Evolutionary conservation across 2,113 vertebrate species (phyloP), one percentile per base, ranked within the genome.

Genomic region (Cathartes aura): DNA sequence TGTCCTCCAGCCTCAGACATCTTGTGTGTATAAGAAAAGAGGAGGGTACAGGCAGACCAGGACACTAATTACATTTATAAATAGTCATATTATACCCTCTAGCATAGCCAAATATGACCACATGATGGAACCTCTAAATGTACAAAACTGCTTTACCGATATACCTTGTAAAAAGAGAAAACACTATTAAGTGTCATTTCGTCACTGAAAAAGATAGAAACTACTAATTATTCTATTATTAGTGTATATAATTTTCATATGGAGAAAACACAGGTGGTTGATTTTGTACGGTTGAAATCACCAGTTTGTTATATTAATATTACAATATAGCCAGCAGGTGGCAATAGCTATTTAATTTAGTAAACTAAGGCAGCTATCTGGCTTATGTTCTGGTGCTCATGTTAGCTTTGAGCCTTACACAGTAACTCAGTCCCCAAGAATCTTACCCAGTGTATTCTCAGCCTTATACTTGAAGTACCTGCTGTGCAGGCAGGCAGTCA

Each of bases 321-420:
- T 24, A 56, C 36, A 62, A 22, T 24, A 38, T 2, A 62, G 42
- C 92, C 96, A 94, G 62, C 63, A 98, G 97, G 67, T 97, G 97
- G 97, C 97, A 97, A 95, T 84, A 89, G 36, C 63, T 81, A 43
- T 83, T 96, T 82, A 95, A 87, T 66, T 85, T 94, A 70, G 66
- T 36, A 90, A 70, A 80, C 40, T 34, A 47, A 56, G 53, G 19
- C 34, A 75, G 22, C 21, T 68, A 8, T 21, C 12, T 1, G 1
- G 30, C 48, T 84, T 30, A 12, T 21, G 34, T 16, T 40, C 71
- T 34, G 23, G 14, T 34, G 23, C 15, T 92, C 42, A 5, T 6
- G 36, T 38, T 42, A 27, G 17, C 36, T 87, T 71, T 79, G 76
- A 72, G 32, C 24, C 56, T 81, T 48, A 84, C 12, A 15, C 73